Base-by-base conservation (phyloP, 2,113 vertebrate genomes). In the Cynoglossus semilaevis region DNA sequence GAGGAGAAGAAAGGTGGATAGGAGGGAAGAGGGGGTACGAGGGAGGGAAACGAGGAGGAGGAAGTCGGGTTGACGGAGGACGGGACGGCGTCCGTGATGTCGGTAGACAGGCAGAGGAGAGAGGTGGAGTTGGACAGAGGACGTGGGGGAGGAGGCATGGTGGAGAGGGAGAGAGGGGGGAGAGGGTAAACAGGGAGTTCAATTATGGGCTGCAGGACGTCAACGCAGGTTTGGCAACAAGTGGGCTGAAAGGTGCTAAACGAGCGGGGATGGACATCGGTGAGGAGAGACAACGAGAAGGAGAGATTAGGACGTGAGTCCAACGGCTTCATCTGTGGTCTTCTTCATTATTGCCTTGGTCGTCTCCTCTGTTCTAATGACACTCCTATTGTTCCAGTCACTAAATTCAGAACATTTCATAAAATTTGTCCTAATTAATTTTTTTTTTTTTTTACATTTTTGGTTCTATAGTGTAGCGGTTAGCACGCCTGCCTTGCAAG, bases 141-240 rank as follows among this genome's bases (percentile, higher is more conserved):
- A 3, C 16, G 46, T 29, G 36, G 52, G 13, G 56, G 64, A 36
- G 44, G 62, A 37, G 62, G 74, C 19, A 59, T 48, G 38, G 65
- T 36, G 36, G 74, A 58, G 12, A 64, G 18, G 5, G 69, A 16
- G 51, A 51, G 61, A 15, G 40, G 44, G 16, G 64, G n/a, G n/a
- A 18, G 15, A 41, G 43, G 17, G 22, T 44, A 44, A 5, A 46
- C 14, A 61, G 77, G 77, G 66, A 60, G 57, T 76, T 87, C 81
- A 75, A 59, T 76, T 63, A 79, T 63, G 37, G 84, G 84, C 63
- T 79, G 67, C 36, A 82, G 67, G 57, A 82, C 15, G 18, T 61
- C 52, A 40, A 72, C 29, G 13, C 62, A 71, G 0, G 73, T 36
- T 18, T 76, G 79, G 63, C 53, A 56, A 66, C 64, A 47, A 29